Evolutionary conservation across 2,797 vertebrate genomes (phyloP), one percentile per base, ranked within the genome.

Genomic region (Podargus strigoides): DNA sequence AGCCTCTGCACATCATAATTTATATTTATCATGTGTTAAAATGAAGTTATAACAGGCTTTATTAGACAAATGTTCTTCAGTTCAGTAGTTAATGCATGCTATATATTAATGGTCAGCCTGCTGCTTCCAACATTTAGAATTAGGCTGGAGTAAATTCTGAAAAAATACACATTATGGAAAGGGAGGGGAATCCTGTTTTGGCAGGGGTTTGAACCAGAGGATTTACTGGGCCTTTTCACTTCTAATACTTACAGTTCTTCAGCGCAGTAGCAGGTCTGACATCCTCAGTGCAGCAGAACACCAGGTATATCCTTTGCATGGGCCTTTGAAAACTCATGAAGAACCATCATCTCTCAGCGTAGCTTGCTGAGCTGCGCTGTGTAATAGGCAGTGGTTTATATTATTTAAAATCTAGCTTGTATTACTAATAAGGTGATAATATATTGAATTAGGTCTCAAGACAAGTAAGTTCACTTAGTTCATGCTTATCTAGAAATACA

Each of bases 41-140:
- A 12, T 50, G 30, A 47, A 67, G 62, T 21, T 67, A 9, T 5
- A 47, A 39, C 9, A 34, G 70, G 41, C 32, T 55, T 73, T 74
- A 18, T 74, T 66, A 78, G 47, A 30, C 1, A 0, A 26, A 16
- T 0, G 1, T n/a, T 55, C 42, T 39, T 47, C 62, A 27, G 27
- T 42, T 79, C 63, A 77, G 49, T 14, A 34, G 66, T 34, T 60
- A 36, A 36, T 4, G 15, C 27, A 11, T 41, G 10, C n/a, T 49
- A 2, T 15, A 4, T 30, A 27, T 18, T 36, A 50, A 60, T 77
- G 68, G 46, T 18, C 28, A 84, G 58, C 46, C 28, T 44, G 10
- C 34, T 55, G 55, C 49, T 60, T 47, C 17, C 32, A 49, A 24
- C n/a, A 21, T 27, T 64, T n/a, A 77, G 59, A 52, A 20, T 36